Base-by-base conservation (phyloP, 2,888 invertebrate species). In the Camponotus fellah region DNA sequence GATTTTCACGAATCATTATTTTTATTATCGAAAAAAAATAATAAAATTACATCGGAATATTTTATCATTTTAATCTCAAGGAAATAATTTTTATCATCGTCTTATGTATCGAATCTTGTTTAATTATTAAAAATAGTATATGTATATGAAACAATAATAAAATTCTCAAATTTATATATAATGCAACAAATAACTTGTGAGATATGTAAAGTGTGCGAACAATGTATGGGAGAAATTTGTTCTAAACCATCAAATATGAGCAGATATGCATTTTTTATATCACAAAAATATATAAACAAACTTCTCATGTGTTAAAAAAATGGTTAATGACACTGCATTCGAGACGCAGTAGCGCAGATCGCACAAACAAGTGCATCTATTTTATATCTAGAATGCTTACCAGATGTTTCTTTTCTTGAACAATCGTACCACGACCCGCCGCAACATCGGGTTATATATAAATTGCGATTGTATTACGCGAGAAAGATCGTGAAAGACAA, bases 271-370 rank as follows among this genome's bases (percentile, higher is more conserved):
- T 49, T 49, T 49, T 49, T 49, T 17, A 66, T 40, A 40, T 49
- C n/a, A 49, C n/a, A 37, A 6, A 49, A 56, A 21, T 49, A 49
- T 49, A 17, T 49, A 49, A 2, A 49, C 6, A 49, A 37, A 2
- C 37, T 37, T 37, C 37, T 37, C 6, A 32, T 5, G 12, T 6
- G 17, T 53, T 37, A 69, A 32, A n/a, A 34, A 68, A 1, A 17
- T 60, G 26, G 17, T 72, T 79, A 79, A 79, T 58, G 34, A 79
- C 66, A 71, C 60, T 71, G 60, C 37, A 71, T 43, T 62, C 17
- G 21, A 66, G 77, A 71, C 64, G 62, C 68, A 80, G 80, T 56
- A 84, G 65, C 84, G 85, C 89, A 90, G 90, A 90, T 84, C 72
- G 80, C 72, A 72, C 49, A 79, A 69, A 79, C 34, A 49, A 46